Base-by-base conservation (phyloP, 2,888 invertebrate genomes). In the Eustalomyia histrio region DNA sequence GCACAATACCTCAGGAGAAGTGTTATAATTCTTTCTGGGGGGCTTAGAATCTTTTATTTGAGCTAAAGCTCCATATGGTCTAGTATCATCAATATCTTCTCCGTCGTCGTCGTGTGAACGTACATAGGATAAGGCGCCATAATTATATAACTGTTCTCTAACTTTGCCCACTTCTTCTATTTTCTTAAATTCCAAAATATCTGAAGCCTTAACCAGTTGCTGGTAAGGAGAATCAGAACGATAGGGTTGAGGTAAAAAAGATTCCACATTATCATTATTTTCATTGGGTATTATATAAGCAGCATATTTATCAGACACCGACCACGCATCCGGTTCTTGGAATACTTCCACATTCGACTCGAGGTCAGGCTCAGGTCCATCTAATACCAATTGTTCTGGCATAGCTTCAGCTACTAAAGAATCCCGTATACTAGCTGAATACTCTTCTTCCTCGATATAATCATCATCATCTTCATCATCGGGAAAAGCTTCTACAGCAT, bases 1-100 rank as follows among this genome's bases (percentile, higher is more conserved):
- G 89, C 97, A 97, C 0, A 97, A 94, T 0, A 97, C 94, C 85
- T 93, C 92, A 8, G 91, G 87, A 2, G 87, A 79, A 14, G 53
- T 78, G 50, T 88, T 89, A 16, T 84, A 85, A 76, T 90, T 86
- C 53, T 87, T 87, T 1, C 63, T 75, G 14, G 84, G 85, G 0
- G 86, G 84, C 5, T 76, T 58, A 3, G 58, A 18, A 0, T 58
- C 50, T 60, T 86, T 89, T 2, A 87, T 73, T 6, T 86, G 86
- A 0, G 86, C 84, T n/a, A 89, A 72, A 3, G 88, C 89, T 0
- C 88, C 89, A 68, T 89, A 88, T 3, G 88, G 84, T 12, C 52
- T 67, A 0, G 72, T 78, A 9, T 60, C 55, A 1, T 76, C 43
- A 4, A 65, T 16, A 16, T 84, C 58, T 8, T 80, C 69, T 9